Evolutionary conservation across 2,113 vertebrate species (phyloP).

Genomic region (Rhinolophus sinicus): DNA sequence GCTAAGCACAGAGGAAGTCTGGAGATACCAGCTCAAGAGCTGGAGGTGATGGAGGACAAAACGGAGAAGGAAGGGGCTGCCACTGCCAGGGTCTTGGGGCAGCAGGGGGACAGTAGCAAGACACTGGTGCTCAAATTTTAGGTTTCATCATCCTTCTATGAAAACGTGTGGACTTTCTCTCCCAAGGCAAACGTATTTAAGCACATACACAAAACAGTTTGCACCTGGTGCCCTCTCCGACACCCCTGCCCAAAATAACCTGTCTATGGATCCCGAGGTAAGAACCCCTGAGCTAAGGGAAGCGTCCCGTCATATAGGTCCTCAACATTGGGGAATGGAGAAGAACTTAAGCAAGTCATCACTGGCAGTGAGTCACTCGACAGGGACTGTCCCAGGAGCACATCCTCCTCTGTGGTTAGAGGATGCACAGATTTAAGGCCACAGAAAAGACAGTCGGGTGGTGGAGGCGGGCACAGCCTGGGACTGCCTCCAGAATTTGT

Average conservation of each 20-base stretch:
- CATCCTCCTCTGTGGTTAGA: neutral
- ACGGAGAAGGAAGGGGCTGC: neutral
- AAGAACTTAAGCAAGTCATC: neutral
- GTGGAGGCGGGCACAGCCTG: neutral
- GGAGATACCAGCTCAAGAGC: neutral
- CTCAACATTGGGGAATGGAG: neutral
- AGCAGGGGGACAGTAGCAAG: neutral
- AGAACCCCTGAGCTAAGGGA: neutral
- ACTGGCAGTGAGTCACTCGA: constrained; percentile 32
- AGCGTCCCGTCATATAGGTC: neutral
- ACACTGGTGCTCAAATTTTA: neutral
- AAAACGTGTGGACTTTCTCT: neutral
- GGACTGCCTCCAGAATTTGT: neutral
- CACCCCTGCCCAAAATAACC: neutral
- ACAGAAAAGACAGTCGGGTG: neutral
- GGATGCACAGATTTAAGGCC: neutral
- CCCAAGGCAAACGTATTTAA: neutral
- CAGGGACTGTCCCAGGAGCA: neutral
- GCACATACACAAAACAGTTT: neutral
- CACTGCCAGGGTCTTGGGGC: neutral
- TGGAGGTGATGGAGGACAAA: neutral
- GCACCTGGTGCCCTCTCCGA: neutral
- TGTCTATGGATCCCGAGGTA: neutral
- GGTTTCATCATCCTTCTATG: neutral
- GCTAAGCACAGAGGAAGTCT: neutral